Percentiles rank a stretch among this genome's conserved stretches.
phyloP scores from a whole-genome alignment of 2,113 vertebrate species.

The Gracilinanus agilis region DNA sequence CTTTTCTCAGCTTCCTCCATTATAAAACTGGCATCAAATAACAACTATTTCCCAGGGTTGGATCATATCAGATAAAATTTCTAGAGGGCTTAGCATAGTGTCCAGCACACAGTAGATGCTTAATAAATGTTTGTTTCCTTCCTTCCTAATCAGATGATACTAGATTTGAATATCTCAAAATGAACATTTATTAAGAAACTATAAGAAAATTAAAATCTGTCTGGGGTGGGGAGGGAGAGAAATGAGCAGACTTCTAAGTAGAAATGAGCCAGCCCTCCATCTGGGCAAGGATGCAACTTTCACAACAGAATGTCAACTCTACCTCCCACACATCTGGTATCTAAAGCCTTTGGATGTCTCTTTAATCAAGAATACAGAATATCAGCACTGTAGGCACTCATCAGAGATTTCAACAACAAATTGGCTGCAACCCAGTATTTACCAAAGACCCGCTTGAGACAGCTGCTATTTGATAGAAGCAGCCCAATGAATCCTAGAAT shows the following conservation, averaged over 20 bases:
- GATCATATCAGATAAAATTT: background rate
- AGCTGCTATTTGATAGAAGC: background rate
- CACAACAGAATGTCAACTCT: background rate
- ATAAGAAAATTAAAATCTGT: background rate
- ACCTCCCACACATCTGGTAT: background rate
- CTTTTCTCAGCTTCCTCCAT: background rate
- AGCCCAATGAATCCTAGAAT: background rate
- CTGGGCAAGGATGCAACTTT: background rate
- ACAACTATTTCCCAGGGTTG: background rate
- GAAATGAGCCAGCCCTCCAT: background rate
- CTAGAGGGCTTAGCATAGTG: background rate
- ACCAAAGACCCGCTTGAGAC: background rate
- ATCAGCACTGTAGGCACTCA: background rate
- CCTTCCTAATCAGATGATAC: background rate
- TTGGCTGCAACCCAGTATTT: background rate
- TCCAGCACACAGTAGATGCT: background rate
- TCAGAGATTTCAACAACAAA: background rate
- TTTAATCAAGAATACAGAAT: background rate
- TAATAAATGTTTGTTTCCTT: background rate
- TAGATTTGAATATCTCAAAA: background rate
- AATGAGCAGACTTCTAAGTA: background rate
- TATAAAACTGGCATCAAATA: background rate
- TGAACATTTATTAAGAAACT: background rate
- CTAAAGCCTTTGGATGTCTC: background rate
- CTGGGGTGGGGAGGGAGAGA: background rate